Base-by-base conservation (phyloP, 2,113 vertebrate species). In the Crotalus viridis region DNA sequence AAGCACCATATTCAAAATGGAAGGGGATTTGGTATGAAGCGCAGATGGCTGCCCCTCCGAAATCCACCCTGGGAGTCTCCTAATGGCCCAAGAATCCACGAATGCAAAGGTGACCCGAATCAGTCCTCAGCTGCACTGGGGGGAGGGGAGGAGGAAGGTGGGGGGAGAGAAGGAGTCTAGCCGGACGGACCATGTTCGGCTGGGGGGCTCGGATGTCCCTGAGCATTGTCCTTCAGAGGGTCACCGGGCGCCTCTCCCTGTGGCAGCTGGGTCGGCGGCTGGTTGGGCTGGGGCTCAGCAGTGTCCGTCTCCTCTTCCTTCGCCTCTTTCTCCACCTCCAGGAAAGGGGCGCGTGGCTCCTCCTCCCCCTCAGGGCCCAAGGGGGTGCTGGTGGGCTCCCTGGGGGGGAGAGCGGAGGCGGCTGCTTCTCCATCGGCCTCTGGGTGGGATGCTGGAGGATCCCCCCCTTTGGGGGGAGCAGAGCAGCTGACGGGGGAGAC, bases 1-100 rank as follows among this genome's bases (percentile, higher is more conserved):
- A 89, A 98, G 97, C 97, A 98, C 97, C 97, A 97, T 97, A 96
- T 95, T 97, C 95, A 93, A 93, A 91, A 92, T 91, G 69, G 91
- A 57, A 19, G 3, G 88, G 52, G 24, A 28, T 19, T 56, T 5
- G 26, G 8, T 22, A 22, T 74, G 85, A 95, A 95, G 86, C 64
- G 94, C 43, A 19, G 0, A 89, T 90, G 91, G 94, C 85, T 21
- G 90, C 33, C 92, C 94, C 94, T 93, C 64, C 12, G 0, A 46
- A 94, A 95, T 93, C 93, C 64, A 56, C 91, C 94, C 91, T 92
- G 81, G 95, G 95, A 94, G 86, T 91, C 93, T 96, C 54, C 22
- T 94, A 26, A 94, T 51, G 95, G 95, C 88, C 92, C 94, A 90
- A 94, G 57, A 96, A 89, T 92, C 89, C 91, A 89, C 13, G 13